Evolutionary conservation across 2,113 vertebrate genomes (phyloP).

Genomic region (Hippolais icterina): DNA sequence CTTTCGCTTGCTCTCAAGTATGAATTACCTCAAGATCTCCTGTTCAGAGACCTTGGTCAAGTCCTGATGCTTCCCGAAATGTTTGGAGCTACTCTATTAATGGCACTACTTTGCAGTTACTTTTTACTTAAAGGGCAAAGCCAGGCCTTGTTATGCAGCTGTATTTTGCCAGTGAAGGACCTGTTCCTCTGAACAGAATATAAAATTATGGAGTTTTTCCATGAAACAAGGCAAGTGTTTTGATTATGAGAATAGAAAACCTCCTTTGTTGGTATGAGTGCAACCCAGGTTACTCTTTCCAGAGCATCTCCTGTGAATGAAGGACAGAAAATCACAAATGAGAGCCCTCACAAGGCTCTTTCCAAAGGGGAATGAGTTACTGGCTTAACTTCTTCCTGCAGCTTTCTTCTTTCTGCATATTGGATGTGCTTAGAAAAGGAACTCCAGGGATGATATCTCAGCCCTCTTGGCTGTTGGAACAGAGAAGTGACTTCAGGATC

Average conservation of each 20-base stretch:
- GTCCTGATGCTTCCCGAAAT: neutral
- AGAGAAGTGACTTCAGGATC: neutral
- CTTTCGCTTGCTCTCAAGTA: neutral
- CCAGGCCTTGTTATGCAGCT: neutral
- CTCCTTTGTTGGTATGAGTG: neutral
- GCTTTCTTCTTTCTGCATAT: neutral
- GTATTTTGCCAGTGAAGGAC: neutral
- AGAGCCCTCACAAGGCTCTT: neutral
- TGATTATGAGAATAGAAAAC: neutral
- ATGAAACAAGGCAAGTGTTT: neutral
- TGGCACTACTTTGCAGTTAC: neutral
- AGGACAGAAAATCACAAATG: neutral
- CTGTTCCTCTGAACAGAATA: neutral
- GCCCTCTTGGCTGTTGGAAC: neutral
- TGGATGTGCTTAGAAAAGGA: neutral
- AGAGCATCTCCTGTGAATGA: accelerated
- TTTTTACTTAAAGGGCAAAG: neutral
- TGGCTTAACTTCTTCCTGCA: neutral
- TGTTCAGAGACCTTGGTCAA: neutral
- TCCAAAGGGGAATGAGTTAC: neutral
- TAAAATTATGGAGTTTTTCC: neutral
- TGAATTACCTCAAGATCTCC: neutral
- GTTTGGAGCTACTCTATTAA: neutral
- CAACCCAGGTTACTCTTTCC: neutral
- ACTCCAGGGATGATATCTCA: neutral